phyloP scores from a whole-genome alignment of 2,113 vertebrate genomes.

The Microtus richardsoni region DNA sequence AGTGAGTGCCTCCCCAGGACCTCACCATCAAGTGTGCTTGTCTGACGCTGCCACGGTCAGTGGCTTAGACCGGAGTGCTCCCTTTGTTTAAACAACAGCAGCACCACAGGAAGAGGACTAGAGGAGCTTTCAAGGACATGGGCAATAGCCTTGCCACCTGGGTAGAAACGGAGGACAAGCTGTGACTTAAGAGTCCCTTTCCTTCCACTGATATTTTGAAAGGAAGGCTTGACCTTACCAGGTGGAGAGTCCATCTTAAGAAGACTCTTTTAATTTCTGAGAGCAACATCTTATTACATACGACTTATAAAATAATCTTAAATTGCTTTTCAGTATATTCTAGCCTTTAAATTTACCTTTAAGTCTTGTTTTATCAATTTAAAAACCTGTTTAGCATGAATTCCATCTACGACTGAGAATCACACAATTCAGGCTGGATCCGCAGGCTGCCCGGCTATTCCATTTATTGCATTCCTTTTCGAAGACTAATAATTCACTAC shows the following conservation, averaged over 20 bases:
- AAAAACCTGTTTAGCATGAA: constrained; percentile 46
- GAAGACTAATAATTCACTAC: background rate
- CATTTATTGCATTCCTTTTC: background rate
- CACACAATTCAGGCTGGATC: background rate
- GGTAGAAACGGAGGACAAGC: background rate
- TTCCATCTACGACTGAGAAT: constrained; percentile 14
- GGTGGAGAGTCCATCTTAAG: background rate
- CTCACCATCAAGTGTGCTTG: background rate
- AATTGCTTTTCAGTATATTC: background rate
- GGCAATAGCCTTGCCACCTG: background rate
- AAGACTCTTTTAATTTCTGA: constrained; percentile 31
- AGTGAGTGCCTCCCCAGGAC: background rate
- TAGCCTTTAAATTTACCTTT: constrained; percentile 32
- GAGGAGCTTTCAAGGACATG: background rate
- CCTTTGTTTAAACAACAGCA: background rate
- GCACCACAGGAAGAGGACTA: background rate
- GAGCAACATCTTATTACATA: background rate
- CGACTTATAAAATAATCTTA: background rate
- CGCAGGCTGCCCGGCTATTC: background rate
- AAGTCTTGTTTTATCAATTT: background rate
- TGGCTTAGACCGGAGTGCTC: background rate
- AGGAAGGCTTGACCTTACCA: constrained; percentile 1
- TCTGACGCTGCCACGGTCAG: background rate
- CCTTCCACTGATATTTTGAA: constrained; percentile 1
- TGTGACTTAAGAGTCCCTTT: background rate